Evolutionary conservation across 2,888 invertebrate genomes (phyloP), one percentile per base, ranked within the genome.

Genomic region (Tetragonisca angustula): DNA sequence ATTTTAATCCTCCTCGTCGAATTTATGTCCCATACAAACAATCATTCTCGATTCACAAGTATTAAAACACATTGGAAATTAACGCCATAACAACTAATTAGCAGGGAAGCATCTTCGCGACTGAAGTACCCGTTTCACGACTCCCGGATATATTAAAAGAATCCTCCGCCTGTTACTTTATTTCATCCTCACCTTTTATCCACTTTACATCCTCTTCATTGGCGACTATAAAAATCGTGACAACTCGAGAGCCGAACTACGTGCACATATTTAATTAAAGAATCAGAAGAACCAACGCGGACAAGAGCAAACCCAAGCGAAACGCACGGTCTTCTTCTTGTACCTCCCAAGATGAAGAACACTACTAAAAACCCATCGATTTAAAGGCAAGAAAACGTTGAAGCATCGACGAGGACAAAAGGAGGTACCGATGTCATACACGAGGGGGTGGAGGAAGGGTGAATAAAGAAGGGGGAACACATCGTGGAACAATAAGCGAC

Each of bases 401-500:
- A 49, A n/a, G 5, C 69, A 4, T 43, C 21, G 27, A 50, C 9
- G 21, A 21, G 32, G 27, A 43, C 52, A 65, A 59, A 61, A 61
- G 61, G 43, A 54, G 32, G n/a, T 43, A 54, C 36, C 62, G 17
- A 54, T 67, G 78, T 67, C 74, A 62, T 79, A 75, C 75, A n/a
- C 32, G 62, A 62, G 9, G 61, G 49, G 32, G 4, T 32, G 32
- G 43, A 11, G 11, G 36, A 36, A 5, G 36, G 9, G 43, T 1
- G 68, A 59, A 76, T 68, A 68, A 76, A 76, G 49, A 68, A 27
- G 75, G 13, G 54, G 24, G 54, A 43, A 43, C 49, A 24, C 64
- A 64, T 21, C 19, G 74, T 19, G 36, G 73, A 67, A 79, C 74
- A 79, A 79, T 74, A 61, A 74, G 67, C 43, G 59, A 59, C 71